These are phyloP conservation scores for Zootermopsis nevadensis DNA, from an alignment of 2,888 invertebrate genomes.

Conservation along the genomic window DNA sequence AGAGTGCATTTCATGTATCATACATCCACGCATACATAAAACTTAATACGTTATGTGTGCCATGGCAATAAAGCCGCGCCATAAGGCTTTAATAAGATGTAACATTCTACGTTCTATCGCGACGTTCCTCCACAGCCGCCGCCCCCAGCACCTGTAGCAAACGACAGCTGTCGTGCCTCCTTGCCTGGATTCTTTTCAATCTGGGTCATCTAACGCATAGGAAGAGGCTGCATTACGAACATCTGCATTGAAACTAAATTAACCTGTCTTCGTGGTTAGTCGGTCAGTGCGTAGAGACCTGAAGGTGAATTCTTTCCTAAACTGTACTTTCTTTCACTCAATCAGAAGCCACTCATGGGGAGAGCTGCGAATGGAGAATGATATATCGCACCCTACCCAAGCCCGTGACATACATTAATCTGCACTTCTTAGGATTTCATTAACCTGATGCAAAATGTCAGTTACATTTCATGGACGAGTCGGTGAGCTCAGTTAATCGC, in stretches of 20 bases:
- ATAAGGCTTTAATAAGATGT: too few relatives aligned
- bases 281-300: background rate
- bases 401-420: background rate
- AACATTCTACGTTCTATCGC: too few relatives aligned
- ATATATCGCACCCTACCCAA: background rate
- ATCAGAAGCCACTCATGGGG: background rate
- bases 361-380: background rate
- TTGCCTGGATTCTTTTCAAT: background rate
- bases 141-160: background rate
- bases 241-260: background rate
- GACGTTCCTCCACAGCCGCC: too few relatives aligned
- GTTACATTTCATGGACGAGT: too few relatives aligned
- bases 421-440: background rate
- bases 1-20: too few relatives aligned
- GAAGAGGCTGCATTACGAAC: background rate
- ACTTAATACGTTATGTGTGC: too few relatives aligned
- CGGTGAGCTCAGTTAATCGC: too few relatives aligned
- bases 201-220: background rate
- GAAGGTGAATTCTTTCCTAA: background rate
- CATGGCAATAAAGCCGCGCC: too few relatives aligned
- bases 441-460: background rate
- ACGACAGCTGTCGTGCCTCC: background rate
- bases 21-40: too few relatives aligned
- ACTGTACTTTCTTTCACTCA: background rate
- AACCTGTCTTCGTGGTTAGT: background rate